These are phyloP conservation scores for Rhizomys pruinosus DNA, from an alignment of 2,113 vertebrate genomes.

Conservation along the genomic window DNA sequence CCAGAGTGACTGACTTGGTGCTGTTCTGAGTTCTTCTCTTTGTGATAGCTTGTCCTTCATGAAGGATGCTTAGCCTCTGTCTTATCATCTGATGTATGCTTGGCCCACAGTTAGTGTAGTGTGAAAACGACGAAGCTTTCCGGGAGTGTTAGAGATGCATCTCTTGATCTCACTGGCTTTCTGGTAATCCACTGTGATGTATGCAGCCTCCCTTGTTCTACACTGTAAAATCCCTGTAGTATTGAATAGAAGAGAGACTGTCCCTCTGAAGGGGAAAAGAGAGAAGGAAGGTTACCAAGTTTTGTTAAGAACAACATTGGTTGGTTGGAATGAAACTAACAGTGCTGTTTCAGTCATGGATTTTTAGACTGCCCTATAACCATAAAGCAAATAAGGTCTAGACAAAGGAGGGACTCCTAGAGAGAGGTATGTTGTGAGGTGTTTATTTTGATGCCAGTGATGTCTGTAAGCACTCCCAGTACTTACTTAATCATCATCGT, in stretches of 20 bases:
- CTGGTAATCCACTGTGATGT: conserved; percentile 74
- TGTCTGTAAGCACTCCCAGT: not conserved
- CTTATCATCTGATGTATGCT: conserved; percentile 55
- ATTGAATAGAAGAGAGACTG: conserved; percentile 60
- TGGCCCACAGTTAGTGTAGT: conserved; percentile 71
- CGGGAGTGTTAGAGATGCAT: conserved; percentile 72
- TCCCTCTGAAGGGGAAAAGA: conserved; percentile 16
- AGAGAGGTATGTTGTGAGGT: not conserved
- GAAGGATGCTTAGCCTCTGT: conserved; percentile 65
- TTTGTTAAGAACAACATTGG: conserved; percentile 45
- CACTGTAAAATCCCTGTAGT: conserved; percentile 67
- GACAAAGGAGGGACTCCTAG: not conserved
- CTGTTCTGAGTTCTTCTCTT: conserved; percentile 48
- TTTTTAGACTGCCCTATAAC: conserved; percentile 17
- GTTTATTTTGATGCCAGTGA: conserved; percentile 48
- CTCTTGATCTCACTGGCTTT: conserved; percentile 78
- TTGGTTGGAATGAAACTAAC: conserved; percentile 45
- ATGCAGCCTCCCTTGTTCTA: conserved; percentile 65
- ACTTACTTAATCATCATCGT: not conserved
- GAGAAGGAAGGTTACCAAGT: conserved; percentile 62
- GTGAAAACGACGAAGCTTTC: conserved; percentile 79
- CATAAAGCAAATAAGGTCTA: conserved; percentile 3
- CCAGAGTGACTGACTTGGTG: not conserved
- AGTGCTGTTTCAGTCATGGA: not conserved
- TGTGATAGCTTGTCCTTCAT: conserved; percentile 60